Percentiles rank a stretch among this genome's conserved stretches.
Conservation (phyloP, 2,113 vertebrate genomes). For the Hylia prasina region DNA sequence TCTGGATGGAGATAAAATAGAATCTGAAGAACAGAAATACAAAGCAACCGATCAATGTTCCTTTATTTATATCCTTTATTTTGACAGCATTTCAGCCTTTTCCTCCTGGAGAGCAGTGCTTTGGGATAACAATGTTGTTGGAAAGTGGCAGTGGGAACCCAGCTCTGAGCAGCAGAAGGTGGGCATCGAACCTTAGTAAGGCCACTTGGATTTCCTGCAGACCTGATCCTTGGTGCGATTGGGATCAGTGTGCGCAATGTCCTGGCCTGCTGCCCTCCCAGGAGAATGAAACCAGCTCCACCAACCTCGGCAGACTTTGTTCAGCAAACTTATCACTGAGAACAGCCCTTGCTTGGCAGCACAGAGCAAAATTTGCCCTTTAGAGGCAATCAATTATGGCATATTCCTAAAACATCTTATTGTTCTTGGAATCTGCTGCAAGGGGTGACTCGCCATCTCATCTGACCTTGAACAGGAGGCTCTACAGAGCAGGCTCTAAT, state of each 20-base stretch:
- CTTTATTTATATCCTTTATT: not conserved
- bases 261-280: conserved; percentile 15
- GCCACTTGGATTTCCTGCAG: conserved; percentile 37
- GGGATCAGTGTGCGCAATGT: conserved; percentile 13
- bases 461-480: not conserved
- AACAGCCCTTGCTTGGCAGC: conserved; percentile 38
- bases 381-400: not conserved
- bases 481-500: not conserved
- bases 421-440: conserved; percentile 18
- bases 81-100: not conserved
- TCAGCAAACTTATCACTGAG: conserved; percentile 30
- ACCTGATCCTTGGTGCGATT: not conserved
- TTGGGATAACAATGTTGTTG: not conserved
- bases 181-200: not conserved
- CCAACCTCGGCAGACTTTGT: not conserved
- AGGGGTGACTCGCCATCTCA: not conserved
- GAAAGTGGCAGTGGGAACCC: not conserved
- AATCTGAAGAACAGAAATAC: not conserved
- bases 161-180: not conserved
- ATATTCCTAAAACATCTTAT: conserved; percentile 39
- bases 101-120: not conserved
- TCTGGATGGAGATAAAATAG: not conserved
- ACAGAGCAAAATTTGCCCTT: conserved; percentile 46
- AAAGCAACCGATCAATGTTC: not conserved
- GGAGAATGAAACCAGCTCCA: not conserved